Evolutionary conservation across 2,113 vertebrate species (phyloP), one percentile per base, ranked within the genome.

Genomic region (Phylloscopus whistleri): DNA sequence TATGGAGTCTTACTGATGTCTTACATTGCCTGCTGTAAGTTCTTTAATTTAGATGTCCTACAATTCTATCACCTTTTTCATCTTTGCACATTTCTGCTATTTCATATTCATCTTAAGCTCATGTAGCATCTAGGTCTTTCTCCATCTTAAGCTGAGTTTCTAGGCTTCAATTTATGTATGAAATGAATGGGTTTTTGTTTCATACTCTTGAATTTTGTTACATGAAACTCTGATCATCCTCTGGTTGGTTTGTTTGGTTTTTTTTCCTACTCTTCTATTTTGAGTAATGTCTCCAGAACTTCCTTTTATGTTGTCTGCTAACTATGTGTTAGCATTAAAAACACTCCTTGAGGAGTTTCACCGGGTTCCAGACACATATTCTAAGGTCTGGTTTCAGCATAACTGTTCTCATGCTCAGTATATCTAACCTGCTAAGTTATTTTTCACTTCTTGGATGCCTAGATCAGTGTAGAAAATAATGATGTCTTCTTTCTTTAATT

Each of bases 401-500:
- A 52, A 10, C 18, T 46, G 18, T 18, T 60, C 17, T 37, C 27
- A 3, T 44, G 37, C 6, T 23, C 27, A 44, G 0, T 86, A 8
- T 69, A 18, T 37, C 63, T 53, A 64, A 46, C 35, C 20, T 66
- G 3, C 0, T 9, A 37, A 48, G 15, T 28, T 37, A 9, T 16
- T 51, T 93, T 69, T 85, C 7, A 11, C n/a, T 85, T 90, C 31
- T 87, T 6, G 5, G 6, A 17, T 51, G 26, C 22, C 33, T 83
- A 43, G 18, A 22, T 82, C 9, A 7, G 7, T 66, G 19, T 48
- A 52, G 48, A 70, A 76, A 69, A 39, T 73, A 89, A 73, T 64
- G 56, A 83, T 63, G 5, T 74, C 7, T 91, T 93, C 7, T 94
- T 93, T 82, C 78, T 79, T 96, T 86, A 93, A 74, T 97, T 97